phyloP scores from a whole-genome alignment of 2,797 vertebrate species.

The Diceros bicornis region DNA sequence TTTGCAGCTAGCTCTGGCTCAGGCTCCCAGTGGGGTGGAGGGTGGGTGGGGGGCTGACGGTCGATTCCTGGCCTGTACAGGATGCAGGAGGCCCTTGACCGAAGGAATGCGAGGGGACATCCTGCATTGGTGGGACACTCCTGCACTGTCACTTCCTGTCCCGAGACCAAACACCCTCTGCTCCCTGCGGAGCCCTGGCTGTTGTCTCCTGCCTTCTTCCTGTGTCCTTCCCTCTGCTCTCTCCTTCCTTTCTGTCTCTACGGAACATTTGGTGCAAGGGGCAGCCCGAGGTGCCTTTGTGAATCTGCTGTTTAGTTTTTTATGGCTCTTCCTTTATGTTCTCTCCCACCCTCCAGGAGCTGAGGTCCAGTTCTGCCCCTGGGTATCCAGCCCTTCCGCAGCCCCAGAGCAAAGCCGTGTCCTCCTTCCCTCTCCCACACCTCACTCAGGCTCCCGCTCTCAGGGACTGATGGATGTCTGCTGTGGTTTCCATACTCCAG shows the following conservation, averaged over 20 bases:
- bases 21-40: neutral
- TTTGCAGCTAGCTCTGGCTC: neutral
- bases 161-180: neutral
- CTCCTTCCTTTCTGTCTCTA: neutral
- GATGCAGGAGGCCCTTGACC: neutral
- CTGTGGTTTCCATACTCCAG: neutral
- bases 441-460: no score
- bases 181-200: neutral
- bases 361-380: neutral
- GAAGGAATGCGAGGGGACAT: neutral
- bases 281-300: neutral
- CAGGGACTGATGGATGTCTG: no score
- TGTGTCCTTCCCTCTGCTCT: neutral
- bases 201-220: neutral
- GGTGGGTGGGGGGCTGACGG: neutral
- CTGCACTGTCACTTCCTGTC: conserved; percentile 64
- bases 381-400: no score
- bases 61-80: neutral
- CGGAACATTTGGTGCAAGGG: neutral
- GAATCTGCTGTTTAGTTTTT: neutral
- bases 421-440: fast-evolving
- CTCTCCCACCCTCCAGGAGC: neutral
- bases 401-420: neutral
- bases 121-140: conserved; percentile 16
- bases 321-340: neutral